A percentile compares a stretch with the other conserved stretches of the same genome.
Conservation (phyloP, 2,797 vertebrate species). For the Fundulus diaphanus region DNA sequence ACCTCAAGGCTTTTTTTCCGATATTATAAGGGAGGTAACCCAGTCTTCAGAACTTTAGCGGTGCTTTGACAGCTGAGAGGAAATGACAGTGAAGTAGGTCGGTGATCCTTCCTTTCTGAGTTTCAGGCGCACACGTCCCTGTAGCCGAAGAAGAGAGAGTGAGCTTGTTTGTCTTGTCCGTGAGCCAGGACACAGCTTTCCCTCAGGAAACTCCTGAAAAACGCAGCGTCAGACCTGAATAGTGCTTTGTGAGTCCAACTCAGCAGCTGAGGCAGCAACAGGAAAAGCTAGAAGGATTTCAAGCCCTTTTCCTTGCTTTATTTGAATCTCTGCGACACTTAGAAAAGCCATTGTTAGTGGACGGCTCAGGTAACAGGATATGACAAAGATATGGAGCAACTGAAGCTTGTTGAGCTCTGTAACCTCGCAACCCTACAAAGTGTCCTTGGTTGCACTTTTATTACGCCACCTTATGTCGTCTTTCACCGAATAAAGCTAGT, state of each 20-base stretch:
- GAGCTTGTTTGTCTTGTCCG: slow-evolving; percentile 66
- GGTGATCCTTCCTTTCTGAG: slow-evolving; percentile 64
- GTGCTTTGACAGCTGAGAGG: slow-evolving; percentile 65
- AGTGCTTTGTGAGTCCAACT: slow-evolving; percentile 40
- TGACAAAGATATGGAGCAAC: slow-evolving; percentile 14
- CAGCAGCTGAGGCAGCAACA: slow-evolving; percentile 52
- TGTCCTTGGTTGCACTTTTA: not conserved
- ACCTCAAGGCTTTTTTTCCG: slow-evolving; percentile 3
- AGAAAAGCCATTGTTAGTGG: slow-evolving; percentile 46
- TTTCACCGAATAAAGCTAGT: not conserved
- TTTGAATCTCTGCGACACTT: slow-evolving; percentile 41
- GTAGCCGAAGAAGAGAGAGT: slow-evolving; percentile 36
- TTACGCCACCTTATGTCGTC: not conserved
- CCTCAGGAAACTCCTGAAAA: slow-evolving; percentile 72
- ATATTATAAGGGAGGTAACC: slow-evolving; percentile 34
- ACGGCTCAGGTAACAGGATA: slow-evolving; percentile 38
- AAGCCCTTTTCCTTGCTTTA: slow-evolving; percentile 52
- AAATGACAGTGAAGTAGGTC: slow-evolving; percentile 60
- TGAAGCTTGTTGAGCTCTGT: slow-evolving; percentile 15
- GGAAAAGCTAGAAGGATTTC: slow-evolving; percentile 53
- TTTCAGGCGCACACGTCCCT: slow-evolving; percentile 33
- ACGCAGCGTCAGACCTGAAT: slow-evolving; percentile 62
- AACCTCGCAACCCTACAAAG: not conserved
- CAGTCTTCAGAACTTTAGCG: slow-evolving; percentile 33
- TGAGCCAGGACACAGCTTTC: slow-evolving; percentile 56